These are phyloP conservation scores for Pristiophorus japonicus DNA, from an alignment of 2,113 vertebrate genomes.

Conservation along the genomic window DNA sequence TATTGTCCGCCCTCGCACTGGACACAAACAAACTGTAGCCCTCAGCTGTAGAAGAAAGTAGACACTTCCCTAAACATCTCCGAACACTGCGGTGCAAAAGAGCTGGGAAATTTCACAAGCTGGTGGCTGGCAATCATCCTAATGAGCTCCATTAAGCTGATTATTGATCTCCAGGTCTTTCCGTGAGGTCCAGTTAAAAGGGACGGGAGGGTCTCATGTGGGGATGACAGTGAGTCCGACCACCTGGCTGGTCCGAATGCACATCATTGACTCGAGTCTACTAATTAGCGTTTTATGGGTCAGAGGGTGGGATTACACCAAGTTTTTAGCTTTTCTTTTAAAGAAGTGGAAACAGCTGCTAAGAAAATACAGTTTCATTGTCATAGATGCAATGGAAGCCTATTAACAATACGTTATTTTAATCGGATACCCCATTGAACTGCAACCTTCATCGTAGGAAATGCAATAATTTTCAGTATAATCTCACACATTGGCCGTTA, in stretches of 20 bases:
- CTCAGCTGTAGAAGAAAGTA: neutral
- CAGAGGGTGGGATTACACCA: constrained; percentile 43
- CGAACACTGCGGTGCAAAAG: neutral
- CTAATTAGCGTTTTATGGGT: constrained; percentile 58
- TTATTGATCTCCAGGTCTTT: constrained; percentile 52
- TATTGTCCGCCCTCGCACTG: constrained; percentile 11
- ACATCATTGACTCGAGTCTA: constrained; percentile 59
- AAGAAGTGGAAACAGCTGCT: neutral
- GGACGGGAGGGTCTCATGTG: constrained; percentile 44
- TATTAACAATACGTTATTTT: neutral
- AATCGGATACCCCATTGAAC: neutral
- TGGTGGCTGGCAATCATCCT: constrained; percentile 39
- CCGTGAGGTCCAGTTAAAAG: constrained; percentile 54
- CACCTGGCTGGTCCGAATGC: constrained; percentile 57
- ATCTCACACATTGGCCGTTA: neutral
- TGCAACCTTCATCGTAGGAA: neutral
- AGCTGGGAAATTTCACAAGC: constrained; percentile 39
- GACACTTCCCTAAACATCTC: constrained; percentile 32
- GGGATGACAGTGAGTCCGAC: constrained; percentile 51
- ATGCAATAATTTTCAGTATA: neutral
- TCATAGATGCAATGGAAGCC: neutral
- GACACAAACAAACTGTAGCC: constrained; percentile 14
- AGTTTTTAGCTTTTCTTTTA: neutral
- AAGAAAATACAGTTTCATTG: neutral
- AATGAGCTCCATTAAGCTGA: constrained; percentile 52